Evolutionary conservation across 2,888 invertebrate species (phyloP), one percentile per base, ranked within the genome.

Genomic region (Drosophila flavopinicola): DNA sequence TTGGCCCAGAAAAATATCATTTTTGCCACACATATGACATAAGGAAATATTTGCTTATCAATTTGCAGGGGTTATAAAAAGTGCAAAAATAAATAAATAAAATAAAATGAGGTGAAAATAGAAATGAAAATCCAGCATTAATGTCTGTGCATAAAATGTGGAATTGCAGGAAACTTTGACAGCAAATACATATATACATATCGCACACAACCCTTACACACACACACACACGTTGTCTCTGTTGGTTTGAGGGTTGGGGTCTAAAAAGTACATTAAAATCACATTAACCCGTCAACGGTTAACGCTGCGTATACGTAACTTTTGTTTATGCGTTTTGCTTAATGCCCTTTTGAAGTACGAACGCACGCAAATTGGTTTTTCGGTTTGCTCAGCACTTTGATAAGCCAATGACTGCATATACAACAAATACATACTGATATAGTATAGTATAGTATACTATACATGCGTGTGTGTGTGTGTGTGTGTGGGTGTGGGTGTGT

Each of bases 181-280:
- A 68, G 58, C n/a, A 48, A 15, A 52, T 13, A 37, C 30, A 38
- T 24, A 23, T 25, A 48, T 17, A 39, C 37, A 57, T 20, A 49
- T 17, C 33, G 35, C 35, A 23, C 29, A 39, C 42, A 6, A n/a
- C 20, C 20, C 20, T 20, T 20, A 39, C 44, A 32, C 17, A 29
- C 37, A 49, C 41, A 25, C 32, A 42, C 45, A 6, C 7, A 39
- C 5, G 30, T 23, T 47, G 27, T 20, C 37, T 32, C 29, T 29
- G 23, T 15, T 32, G 37, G 10, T 4, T 13, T 35, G 11, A 2
- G 13, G 29, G 7, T 37, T 11, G 20, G 38, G 56, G 56, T 45
- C 38, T 49, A 79, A 83, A 83, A 83, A 83, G 84, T 85, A 83
- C 83, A 83, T 83, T 83, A 83, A 85, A 85, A 85, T 83, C 85